Conservation (phyloP, 2,888 invertebrate genomes). For the Drosophila vallismaia region DNA sequence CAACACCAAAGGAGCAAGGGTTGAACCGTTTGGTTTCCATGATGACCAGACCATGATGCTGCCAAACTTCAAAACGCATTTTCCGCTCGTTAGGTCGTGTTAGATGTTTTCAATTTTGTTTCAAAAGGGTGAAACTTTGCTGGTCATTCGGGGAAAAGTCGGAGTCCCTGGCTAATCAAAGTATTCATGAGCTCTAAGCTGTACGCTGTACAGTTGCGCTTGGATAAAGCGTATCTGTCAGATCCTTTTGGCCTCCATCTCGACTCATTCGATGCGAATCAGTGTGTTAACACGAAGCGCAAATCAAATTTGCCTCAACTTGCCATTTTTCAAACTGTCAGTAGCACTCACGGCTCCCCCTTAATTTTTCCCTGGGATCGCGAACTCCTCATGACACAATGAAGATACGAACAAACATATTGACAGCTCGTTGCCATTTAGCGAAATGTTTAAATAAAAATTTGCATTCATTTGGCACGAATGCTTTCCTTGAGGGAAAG, state of each 20-base stretch:
- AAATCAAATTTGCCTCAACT: slow-evolving; percentile 51
- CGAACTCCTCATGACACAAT: slow-evolving; percentile 52
- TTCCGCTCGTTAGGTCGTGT: slow-evolving; percentile 68
- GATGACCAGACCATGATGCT: slow-evolving; percentile 49
- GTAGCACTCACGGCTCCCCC: slow-evolving; percentile 45
- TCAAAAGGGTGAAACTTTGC: slow-evolving; percentile 28
- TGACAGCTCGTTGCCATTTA: slow-evolving; percentile 76
- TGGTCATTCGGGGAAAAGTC: slow-evolving; percentile 37
- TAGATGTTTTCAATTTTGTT: slow-evolving; percentile 41
- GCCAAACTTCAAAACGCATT: slow-evolving; percentile 71
- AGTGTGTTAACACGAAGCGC: slow-evolving; percentile 43
- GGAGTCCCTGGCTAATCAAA: slow-evolving; percentile 28
- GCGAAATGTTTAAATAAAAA: slow-evolving; percentile 74
- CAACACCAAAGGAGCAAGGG: slow-evolving; percentile 55
- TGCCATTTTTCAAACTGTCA: slow-evolving; percentile 72
- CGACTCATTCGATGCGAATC: slow-evolving; percentile 41
- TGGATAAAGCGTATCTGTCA: not conserved
- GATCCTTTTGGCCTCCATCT: not conserved
- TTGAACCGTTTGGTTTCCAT: slow-evolving; percentile 44
- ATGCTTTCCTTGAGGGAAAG: not conserved
- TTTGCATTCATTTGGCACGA: slow-evolving; percentile 76
- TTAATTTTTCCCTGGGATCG: slow-evolving; percentile 3
- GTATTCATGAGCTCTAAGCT: slow-evolving; percentile 18
- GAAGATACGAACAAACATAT: slow-evolving; percentile 73
- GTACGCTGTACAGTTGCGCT: slow-evolving; percentile 25